Percentiles rank a stretch among this genome's conserved stretches.
Conservation (phyloP, 2,888 invertebrate genomes). For the Leptinotarsa haldemani region DNA sequence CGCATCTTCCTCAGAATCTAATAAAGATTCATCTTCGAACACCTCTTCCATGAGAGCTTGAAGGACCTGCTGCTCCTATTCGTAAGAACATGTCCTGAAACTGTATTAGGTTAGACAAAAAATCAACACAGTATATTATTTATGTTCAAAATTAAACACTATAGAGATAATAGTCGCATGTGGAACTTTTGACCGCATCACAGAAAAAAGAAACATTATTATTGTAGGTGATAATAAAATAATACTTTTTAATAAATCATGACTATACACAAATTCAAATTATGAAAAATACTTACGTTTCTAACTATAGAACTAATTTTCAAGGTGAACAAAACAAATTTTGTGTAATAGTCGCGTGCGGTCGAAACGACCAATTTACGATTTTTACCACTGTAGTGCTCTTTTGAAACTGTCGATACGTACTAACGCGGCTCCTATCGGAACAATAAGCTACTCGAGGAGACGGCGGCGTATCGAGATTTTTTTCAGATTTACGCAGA, state of each 20-base stretch:
- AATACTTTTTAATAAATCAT: neutral
- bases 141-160: neutral
- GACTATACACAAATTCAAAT: neutral
- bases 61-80: neutral
- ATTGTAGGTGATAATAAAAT: neutral
- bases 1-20: neutral
- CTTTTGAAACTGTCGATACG: neutral
- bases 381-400: neutral
- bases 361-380: neutral
- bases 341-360: neutral
- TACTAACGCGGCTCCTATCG: too few species aligned
- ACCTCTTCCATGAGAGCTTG: neutral
- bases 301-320: neutral
- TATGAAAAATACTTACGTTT: neutral
- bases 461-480: too few species aligned
- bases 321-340: neutral
- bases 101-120: neutral
- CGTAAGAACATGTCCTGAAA: neutral
- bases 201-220: neutral
- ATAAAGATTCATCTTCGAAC: neutral
- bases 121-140: neutral
- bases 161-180: neutral
- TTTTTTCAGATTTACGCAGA: too few species aligned
- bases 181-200: neutral
- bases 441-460: too few species aligned